phyloP scores from a whole-genome alignment of 2,888 invertebrate species.

The Xylota sylvarum region DNA sequence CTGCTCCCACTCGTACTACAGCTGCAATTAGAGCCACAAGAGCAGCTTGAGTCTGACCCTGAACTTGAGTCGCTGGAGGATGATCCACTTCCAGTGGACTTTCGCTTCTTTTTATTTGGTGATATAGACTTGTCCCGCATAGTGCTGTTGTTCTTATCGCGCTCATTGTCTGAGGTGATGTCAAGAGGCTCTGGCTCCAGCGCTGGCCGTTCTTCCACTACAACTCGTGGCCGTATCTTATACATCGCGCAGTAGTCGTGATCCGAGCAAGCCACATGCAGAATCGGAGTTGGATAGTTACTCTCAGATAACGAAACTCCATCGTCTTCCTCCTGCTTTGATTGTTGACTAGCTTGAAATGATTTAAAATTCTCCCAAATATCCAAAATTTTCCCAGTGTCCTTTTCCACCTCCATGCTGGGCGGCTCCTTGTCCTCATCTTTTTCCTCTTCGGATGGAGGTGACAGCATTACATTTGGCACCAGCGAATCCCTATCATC shows the following conservation, averaged over 20 bases:
- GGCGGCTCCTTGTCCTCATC: slow-evolving; percentile 79
- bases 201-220: slow-evolving; percentile 78
- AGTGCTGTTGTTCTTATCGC: slow-evolving; percentile 78
- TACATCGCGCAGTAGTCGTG: slow-evolving; percentile 91
- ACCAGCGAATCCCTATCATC: slow-evolving; percentile 79
- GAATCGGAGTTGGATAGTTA: slow-evolving; percentile 81
- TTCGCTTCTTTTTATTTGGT: slow-evolving; percentile 81
- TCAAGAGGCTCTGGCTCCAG: slow-evolving; percentile 79
- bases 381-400: slow-evolving; percentile 79
- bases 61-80: slow-evolving; percentile 92
- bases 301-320: slow-evolving; percentile 66
- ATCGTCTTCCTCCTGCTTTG: slow-evolving; percentile 65
- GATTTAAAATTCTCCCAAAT: slow-evolving; percentile 83
- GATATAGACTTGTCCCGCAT: slow-evolving; percentile 78
- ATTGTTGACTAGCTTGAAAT: slow-evolving; percentile 78
- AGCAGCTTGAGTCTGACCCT: slow-evolving; percentile 92
- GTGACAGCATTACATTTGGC: slow-evolving; percentile 83
- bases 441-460: slow-evolving; percentile 82
- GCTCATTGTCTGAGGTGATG: slow-evolving; percentile 78
- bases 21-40: slow-evolving; percentile 93
- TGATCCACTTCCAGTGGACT: slow-evolving; percentile 84
- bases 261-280: slow-evolving; percentile 88
- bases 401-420: slow-evolving; percentile 58
- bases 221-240: slow-evolving; percentile 57
- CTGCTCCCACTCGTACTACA: slow-evolving; percentile 91